phyloP scores from a whole-genome alignment of 2,888 invertebrate species.

The Cephus rjabovi region DNA sequence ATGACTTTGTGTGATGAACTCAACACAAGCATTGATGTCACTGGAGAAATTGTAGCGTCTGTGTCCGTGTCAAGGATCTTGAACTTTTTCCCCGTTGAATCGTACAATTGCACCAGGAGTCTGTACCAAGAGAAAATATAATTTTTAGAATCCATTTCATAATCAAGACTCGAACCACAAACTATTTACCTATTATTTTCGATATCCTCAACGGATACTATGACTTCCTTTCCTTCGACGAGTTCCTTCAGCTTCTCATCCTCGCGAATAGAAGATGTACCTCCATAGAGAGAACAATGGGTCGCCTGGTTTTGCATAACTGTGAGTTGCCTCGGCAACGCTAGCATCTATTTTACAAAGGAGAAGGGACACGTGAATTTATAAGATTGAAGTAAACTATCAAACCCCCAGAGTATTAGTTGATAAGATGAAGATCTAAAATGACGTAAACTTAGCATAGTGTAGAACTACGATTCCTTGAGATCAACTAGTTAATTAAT shows the following conservation, averaged over 20 bases:
- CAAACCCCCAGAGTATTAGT: not conserved
- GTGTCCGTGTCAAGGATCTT: conserved; percentile 45
- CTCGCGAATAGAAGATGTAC: conserved; percentile 26
- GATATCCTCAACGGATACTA: conserved; percentile 67
- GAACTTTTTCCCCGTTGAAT: conserved; percentile 53
- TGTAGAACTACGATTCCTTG: not conserved
- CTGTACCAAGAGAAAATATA: conserved; percentile 65
- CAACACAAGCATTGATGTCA: conserved; percentile 76
- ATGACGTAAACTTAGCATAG: not conserved
- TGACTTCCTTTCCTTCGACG: conserved; percentile 56
- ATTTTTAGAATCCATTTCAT: not conserved
- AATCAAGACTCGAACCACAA: not conserved
- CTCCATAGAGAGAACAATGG: conserved; percentile 50
- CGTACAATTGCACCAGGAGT: conserved; percentile 76
- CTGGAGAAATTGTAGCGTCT: conserved; percentile 67
- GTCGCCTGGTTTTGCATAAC: conserved; percentile 62
- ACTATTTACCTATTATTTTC: conserved; percentile 63
- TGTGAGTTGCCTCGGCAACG: conserved; percentile 69
- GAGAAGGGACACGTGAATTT: conserved; percentile 7
- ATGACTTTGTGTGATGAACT: conserved; percentile 72
- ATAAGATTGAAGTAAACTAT: not conserved
- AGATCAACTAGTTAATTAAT: not conserved
- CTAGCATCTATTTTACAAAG: conserved; percentile 66
- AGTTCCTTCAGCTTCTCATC: conserved; percentile 43
- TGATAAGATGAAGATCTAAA: not conserved